phyloP scores from a whole-genome alignment of 2,888 invertebrate species.

The Dolichomitus sp. region DNA sequence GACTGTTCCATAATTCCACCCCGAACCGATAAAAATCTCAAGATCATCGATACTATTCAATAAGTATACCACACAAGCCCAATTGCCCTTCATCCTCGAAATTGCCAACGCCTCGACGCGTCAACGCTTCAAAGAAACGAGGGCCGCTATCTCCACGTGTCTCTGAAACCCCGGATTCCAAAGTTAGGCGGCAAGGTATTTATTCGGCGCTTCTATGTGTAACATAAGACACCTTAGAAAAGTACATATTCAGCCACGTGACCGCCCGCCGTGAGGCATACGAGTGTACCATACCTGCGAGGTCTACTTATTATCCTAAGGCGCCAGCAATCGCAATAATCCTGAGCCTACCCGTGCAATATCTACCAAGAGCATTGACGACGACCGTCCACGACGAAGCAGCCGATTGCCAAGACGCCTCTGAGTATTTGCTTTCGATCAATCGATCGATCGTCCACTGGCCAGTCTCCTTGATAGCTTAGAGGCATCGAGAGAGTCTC shows the following conservation, averaged over 20 bases:
- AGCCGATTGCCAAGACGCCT: slow-evolving; percentile 26
- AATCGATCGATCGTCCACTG: slow-evolving; percentile 55
- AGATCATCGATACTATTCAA: slow-evolving; percentile 6
- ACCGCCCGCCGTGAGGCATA: slow-evolving; percentile 29
- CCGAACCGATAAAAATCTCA: slow-evolving; percentile 16
- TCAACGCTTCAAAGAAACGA: slow-evolving; percentile 41
- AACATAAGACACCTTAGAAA: slow-evolving; percentile 34
- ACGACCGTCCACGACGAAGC: slow-evolving; percentile 68
- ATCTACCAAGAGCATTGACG: slow-evolving; percentile 42
- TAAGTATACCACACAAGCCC: slow-evolving; percentile 14
- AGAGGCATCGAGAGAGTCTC: slow-evolving; percentile 68
- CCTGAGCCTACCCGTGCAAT: slow-evolving; percentile 24
- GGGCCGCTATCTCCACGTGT: slow-evolving; percentile 30
- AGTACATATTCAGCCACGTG: slow-evolving; percentile 25
- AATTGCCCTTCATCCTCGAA: slow-evolving; percentile 40
- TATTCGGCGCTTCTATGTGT: slow-evolving; percentile 42
- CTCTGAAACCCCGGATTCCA: slow-evolving; percentile 19
- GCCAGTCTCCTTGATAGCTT: slow-evolving; percentile 77
- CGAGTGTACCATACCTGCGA: slow-evolving; percentile 13
- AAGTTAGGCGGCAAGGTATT: slow-evolving; percentile 42
- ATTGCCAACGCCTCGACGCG: slow-evolving; percentile 45
- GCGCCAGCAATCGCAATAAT: slow-evolving; percentile 42
- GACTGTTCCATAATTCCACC: slow-evolving; percentile 7
- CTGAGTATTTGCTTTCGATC: slow-evolving; percentile 47
- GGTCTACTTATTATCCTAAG: slow-evolving; percentile 37